Evolutionary conservation across 2,113 vertebrate genomes (phyloP).

Genomic region (Oryzias javanicus): DNA sequence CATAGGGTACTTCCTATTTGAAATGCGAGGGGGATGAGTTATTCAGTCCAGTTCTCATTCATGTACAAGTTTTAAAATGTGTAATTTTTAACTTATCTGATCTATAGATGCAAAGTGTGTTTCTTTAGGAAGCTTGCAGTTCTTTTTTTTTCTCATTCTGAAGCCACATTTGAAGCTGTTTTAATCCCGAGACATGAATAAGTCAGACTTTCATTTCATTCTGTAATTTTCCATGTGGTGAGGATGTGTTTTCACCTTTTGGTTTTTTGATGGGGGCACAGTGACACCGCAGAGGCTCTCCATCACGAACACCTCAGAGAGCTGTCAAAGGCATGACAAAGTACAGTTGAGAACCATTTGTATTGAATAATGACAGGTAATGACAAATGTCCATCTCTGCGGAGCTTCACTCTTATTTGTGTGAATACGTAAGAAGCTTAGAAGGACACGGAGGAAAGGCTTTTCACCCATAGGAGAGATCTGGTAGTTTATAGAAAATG

Average conservation of each 20-base stretch:
- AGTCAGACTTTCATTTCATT: conserved; percentile 13
- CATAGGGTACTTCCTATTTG: too few species aligned
- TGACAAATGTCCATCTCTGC: conserved; percentile 53
- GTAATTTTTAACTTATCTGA: not conserved
- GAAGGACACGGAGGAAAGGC: conserved; percentile 22
- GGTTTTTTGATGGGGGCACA: conserved; percentile 14
- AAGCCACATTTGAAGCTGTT: not conserved
- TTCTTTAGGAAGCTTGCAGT: not conserved
- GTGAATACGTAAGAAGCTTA: conserved; percentile 24
- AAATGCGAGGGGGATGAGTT: too few species aligned
- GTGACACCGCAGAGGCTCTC: conserved; percentile 48
- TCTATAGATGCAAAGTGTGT: not conserved
- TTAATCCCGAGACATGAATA: not conserved
- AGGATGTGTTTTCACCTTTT: conserved; percentile 26
- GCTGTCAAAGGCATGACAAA: conserved; percentile 56
- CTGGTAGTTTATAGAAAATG: conserved; percentile 34
- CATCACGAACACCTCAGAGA: conserved; percentile 45
- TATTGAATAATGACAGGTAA: conserved; percentile 52
- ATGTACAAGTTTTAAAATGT: not conserved
- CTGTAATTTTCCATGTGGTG: conserved; percentile 12
- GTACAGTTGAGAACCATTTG: conserved; percentile 50
- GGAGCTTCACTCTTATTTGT: conserved; percentile 48
- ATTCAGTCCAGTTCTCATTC: too few species aligned
- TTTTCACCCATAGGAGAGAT: conserved; percentile 20
- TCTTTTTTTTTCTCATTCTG: not conserved